These are phyloP conservation scores for Henricia sp. DNA, from an alignment of 53 echinoderm and acorn worm genomes.

Conservation along the genomic window DNA sequence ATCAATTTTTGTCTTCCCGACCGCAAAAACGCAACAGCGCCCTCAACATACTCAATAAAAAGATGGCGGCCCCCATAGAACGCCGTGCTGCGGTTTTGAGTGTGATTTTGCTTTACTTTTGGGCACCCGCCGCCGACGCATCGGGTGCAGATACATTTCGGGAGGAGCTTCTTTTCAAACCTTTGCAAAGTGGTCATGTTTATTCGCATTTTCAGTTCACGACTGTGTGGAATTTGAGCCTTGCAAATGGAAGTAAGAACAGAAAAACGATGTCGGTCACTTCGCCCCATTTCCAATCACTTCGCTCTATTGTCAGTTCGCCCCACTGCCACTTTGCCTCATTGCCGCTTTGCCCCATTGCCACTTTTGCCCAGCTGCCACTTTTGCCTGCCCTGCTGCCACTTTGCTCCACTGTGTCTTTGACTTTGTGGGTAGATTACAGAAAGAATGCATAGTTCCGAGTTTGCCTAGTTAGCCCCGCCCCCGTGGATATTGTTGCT, in stretches of 20 bases:
- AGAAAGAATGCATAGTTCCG: too few species aligned
- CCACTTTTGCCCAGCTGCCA: background rate
- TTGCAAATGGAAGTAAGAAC: constrained; percentile 58
- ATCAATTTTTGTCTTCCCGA: constrained; percentile 1
- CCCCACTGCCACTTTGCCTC: too few species aligned
- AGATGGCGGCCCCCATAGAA: constrained; percentile 46
- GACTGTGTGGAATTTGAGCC: constrained; percentile 77
- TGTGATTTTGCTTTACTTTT: constrained; percentile 30
- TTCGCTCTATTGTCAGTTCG: too few species aligned
- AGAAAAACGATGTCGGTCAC: too few species aligned
- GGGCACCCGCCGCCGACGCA: background rate
- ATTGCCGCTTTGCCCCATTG: too few species aligned
- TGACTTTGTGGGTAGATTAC: too few species aligned
- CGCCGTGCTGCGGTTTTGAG: constrained; percentile 22
- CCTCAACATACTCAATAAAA: constrained; percentile 5
- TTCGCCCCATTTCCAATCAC: too few species aligned
- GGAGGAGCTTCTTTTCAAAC: constrained; percentile 80
- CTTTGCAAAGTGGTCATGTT: constrained; percentile 82
- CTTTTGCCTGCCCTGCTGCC: background rate
- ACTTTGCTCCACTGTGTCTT: background rate
- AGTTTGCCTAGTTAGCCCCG: too few species aligned
- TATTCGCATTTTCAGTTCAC: constrained; percentile 87
- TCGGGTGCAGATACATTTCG: constrained; percentile 68
- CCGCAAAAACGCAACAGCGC: constrained; percentile 47
- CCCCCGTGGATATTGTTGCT: too few species aligned